Conservation (phyloP, 2,888 invertebrate species). For the Junonia oenone region DNA sequence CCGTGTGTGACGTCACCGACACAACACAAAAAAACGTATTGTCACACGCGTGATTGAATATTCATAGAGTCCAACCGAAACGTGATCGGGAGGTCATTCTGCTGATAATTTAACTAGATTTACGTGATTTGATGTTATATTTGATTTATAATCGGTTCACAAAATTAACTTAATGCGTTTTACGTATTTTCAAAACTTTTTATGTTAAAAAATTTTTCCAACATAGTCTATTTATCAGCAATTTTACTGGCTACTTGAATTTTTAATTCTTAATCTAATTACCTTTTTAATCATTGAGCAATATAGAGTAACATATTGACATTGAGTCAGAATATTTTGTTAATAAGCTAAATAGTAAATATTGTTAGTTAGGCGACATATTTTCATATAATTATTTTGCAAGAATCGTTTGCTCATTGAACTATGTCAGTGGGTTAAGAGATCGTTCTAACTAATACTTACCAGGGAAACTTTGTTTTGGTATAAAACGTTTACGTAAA, state of each 20-base stretch:
- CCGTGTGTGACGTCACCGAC: slow-evolving; percentile 24
- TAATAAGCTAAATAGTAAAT: not conserved
- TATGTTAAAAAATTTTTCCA: too few relatives aligned
- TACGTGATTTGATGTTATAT: not conserved
- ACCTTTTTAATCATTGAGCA: too few relatives aligned
- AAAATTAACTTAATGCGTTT: too few relatives aligned
- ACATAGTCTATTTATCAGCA: too few relatives aligned
- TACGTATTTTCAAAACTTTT: too few relatives aligned
- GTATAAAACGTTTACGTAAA: too few relatives aligned
- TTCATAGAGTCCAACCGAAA: not conserved
- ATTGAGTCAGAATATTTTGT: not conserved
- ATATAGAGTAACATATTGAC: too few relatives aligned
- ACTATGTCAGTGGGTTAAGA: not conserved
- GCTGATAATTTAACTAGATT: not conserved
- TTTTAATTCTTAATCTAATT: too few relatives aligned
- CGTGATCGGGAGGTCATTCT: not conserved
- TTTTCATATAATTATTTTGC: not conserved
- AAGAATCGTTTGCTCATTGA: not conserved
- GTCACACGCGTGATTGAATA: not conserved
- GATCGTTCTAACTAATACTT: not conserved
- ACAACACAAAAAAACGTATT: slow-evolving; percentile 1
- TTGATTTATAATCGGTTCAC: not conserved
- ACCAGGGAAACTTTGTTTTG: not conserved
- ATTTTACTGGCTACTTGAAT: too few relatives aligned
- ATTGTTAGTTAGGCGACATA: not conserved